Evolutionary conservation across 2,888 invertebrate species (phyloP).

Genomic region (Drosophila conformis): DNA sequence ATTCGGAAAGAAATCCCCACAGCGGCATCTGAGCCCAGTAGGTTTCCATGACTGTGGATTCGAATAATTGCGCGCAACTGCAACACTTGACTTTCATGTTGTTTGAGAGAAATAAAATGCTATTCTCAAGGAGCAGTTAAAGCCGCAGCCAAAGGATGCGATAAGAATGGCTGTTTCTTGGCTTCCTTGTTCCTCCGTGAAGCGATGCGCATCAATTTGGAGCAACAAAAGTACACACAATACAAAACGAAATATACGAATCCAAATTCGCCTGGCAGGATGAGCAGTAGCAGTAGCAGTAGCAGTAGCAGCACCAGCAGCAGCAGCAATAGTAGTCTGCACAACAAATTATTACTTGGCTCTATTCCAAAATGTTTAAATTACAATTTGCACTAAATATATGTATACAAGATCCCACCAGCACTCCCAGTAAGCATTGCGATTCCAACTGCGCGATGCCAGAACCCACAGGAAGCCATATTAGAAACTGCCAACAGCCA

Average conservation of each 20-base stretch:
- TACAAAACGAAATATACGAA: constrained; percentile 28
- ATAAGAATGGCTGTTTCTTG: constrained; percentile 63
- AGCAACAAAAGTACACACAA: constrained; percentile 57
- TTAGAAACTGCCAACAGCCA: constrained; percentile 8
- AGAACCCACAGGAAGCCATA: constrained; percentile 57
- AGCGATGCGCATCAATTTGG: constrained; percentile 75
- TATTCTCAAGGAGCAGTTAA: constrained; percentile 64
- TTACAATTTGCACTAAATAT: constrained; percentile 73
- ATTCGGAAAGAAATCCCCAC: constrained; percentile 52
- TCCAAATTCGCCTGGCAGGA: constrained; percentile 58
- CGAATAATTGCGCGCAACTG: constrained; percentile 59
- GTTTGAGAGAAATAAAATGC: constrained; percentile 71
- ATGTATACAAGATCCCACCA: constrained; percentile 13
- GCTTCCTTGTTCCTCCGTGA: constrained; percentile 37
- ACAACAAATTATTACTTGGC: constrained; percentile 80
- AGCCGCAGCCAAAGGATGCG: constrained; percentile 54
- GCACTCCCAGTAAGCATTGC: not conserved
- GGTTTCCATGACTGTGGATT: constrained; percentile 8
- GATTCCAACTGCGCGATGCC: constrained; percentile 7
- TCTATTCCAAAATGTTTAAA: constrained; percentile 77
- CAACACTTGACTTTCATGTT: constrained; percentile 80
- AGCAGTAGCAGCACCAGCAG: constrained; percentile 21
- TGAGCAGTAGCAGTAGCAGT: constrained; percentile 46
- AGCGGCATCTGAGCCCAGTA: constrained; percentile 19
- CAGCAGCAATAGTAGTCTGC: constrained; percentile 41